Conservation (phyloP, 2,888 invertebrate species). For the Scotopteryx bipunctaria region DNA sequence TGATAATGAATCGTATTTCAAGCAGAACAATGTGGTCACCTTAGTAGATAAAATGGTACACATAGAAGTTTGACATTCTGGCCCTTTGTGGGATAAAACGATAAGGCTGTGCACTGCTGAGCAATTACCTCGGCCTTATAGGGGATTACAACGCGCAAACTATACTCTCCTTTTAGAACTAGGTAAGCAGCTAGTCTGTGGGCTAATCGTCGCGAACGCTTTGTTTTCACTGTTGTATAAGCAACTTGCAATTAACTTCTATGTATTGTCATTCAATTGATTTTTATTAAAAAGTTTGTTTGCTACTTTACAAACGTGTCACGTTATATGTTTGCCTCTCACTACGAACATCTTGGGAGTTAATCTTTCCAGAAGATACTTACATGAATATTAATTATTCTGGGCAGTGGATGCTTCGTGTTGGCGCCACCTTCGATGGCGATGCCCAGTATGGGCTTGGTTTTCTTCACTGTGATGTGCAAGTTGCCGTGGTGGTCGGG, state of each 20-base stretch:
- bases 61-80: slow-evolving; percentile 34
- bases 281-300: too few relatives aligned
- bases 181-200: slow-evolving; percentile 17
- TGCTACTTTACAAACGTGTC: too few relatives aligned
- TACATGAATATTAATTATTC: slow-evolving; percentile 98
- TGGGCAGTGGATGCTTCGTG: slow-evolving; percentile 96
- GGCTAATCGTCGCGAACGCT: slow-evolving; percentile 21
- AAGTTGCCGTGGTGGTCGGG: slow-evolving; percentile 94
- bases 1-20: slow-evolving; percentile 15
- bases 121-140: slow-evolving; percentile 36
- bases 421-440: slow-evolving; percentile 99
- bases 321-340: too few relatives aligned
- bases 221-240: slow-evolving; percentile 26
- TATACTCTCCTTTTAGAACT: slow-evolving; percentile 29
- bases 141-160: slow-evolving; percentile 26
- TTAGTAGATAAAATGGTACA: slow-evolving; percentile 32
- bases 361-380: slow-evolving; percentile 71
- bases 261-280: too few relatives aligned
- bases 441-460: slow-evolving; percentile 96
- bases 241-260: slow-evolving; percentile 1
- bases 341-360: too few relatives aligned
- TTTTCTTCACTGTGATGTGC: slow-evolving; percentile 95
- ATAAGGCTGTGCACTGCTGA: slow-evolving; percentile 27
- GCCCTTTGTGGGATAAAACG: slow-evolving; percentile 33
- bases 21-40: slow-evolving; percentile 29